Evolutionary conservation across 2,797 vertebrate species (phyloP).

Genomic region (Neosilurus mollespiculum): DNA sequence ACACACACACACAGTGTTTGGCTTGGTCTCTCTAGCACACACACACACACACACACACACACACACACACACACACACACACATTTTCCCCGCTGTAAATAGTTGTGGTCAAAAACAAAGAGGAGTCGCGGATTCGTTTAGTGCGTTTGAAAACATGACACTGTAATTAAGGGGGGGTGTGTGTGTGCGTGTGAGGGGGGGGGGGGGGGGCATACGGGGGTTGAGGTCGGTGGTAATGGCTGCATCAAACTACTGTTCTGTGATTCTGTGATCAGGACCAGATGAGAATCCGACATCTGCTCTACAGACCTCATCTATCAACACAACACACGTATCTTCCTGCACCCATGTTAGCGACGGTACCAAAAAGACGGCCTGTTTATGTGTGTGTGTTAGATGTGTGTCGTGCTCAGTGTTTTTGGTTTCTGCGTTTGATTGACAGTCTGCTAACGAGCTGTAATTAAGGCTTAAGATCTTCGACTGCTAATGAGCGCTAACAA

Average conservation of each 20-base stretch:
- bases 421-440: conserved; percentile 67
- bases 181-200: conserved; percentile 3
- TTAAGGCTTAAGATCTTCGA: conserved; percentile 71
- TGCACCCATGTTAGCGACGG: conserved; percentile 50
- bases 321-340: conserved; percentile 17
- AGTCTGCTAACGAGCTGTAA: conserved; percentile 73
- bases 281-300: conserved; percentile 71
- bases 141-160: conserved; percentile 71
- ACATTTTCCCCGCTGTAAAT: conserved; percentile 74
- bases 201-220: not conserved
- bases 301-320: conserved; percentile 54
- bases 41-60: conserved; percentile 55
- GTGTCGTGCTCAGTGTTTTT: conserved; percentile 26
- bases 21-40: conserved; percentile 42
- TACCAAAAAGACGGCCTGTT: conserved; percentile 8
- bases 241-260: conserved; percentile 76
- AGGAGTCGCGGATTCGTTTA: conserved; percentile 68
- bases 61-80: conserved; percentile 52
- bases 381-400: not conserved
- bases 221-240: conserved; percentile 53
- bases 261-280: conserved; percentile 73
- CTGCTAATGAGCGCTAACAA: conserved; percentile 68
- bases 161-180: conserved; percentile 65
- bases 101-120: conserved; percentile 75
- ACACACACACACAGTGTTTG: conserved; percentile 48